Conservation (phyloP, 1,140 invertebrate genomes). For the Platorchestia sp. region DNA sequence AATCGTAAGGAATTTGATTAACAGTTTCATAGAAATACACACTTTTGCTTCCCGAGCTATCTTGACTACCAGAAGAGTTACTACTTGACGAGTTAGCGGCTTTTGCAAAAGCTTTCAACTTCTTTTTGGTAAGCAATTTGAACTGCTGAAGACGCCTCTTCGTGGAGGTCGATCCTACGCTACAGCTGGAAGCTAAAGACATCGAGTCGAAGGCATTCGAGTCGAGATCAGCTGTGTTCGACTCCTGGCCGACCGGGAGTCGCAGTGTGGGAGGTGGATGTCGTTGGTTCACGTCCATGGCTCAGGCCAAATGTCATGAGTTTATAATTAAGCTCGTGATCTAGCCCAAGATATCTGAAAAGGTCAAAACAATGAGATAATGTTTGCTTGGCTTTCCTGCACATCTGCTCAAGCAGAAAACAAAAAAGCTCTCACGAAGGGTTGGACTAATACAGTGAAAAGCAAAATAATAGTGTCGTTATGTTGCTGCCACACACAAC, state of each 20-base stretch:
- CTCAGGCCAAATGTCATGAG: conserved; percentile 33
- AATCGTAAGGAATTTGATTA: neutral
- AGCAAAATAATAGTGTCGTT: neutral
- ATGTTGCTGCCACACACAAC: neutral
- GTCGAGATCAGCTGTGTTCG: neutral
- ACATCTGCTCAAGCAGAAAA: neutral
- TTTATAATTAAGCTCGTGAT: conserved; percentile 20
- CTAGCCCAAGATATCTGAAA: conserved; percentile 50
- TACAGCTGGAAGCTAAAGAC: neutral
- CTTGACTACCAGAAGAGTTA: conserved; percentile 1
- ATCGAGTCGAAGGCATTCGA: neutral
- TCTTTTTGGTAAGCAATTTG: conserved; percentile 10
- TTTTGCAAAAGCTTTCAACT: neutral
- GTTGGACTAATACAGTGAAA: neutral
- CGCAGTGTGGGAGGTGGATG: neutral
- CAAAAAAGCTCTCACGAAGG: neutral
- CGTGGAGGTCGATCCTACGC: neutral
- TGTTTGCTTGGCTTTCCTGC: neutral
- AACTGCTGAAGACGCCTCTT: neutral
- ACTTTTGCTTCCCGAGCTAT: conserved; percentile 42
- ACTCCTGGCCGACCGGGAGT: neutral
- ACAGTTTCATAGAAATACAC: conserved; percentile 37
- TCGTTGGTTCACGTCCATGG: conserved; percentile 7
- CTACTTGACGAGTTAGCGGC: neutral
- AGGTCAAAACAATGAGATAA: conserved; percentile 45